Percentiles rank a stretch among this genome's conserved stretches.
These are phyloP conservation scores for Agonopterix heracliana DNA, from an alignment of 2,888 invertebrate genomes.

Conservation along the genomic window DNA sequence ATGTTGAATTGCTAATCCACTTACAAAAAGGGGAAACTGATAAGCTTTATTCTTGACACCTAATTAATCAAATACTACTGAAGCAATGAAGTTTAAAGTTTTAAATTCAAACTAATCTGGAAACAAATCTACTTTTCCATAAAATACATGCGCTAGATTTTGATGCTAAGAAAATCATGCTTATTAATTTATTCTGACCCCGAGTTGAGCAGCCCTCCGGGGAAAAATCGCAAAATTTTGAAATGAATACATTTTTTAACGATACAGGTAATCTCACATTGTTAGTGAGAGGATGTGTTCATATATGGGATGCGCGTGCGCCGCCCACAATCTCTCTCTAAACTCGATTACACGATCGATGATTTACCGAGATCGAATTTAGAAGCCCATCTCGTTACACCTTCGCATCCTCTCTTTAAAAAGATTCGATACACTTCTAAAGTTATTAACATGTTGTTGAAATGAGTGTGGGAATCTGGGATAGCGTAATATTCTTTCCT, in stretches of 20 bases:
- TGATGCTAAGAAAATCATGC: conserved; percentile 42
- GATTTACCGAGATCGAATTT: conserved; percentile 73
- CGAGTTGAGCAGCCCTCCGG: conserved; percentile 67
- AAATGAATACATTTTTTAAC: conserved; percentile 7
- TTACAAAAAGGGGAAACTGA: conserved; percentile 26
- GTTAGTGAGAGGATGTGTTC: conserved; percentile 62
- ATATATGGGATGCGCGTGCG: conserved; percentile 58
- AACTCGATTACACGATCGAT: conserved; percentile 71
- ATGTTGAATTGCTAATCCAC: conserved; percentile 42
- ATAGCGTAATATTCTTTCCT: background rate
- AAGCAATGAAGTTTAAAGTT: conserved; percentile 24
- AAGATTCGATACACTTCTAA: conserved; percentile 25
- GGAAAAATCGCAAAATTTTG: conserved; percentile 25
- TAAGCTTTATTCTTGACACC: conserved; percentile 36
- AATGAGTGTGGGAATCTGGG: conserved; percentile 36
- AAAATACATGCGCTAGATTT: conserved; percentile 29
- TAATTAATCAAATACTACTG: conserved; percentile 37
- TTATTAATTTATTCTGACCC: conserved; percentile 40
- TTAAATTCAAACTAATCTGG: background rate
- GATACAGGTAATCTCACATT: conserved; percentile 43
- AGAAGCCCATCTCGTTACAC: conserved; percentile 58
- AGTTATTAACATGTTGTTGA: conserved; percentile 1
- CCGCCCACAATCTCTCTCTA: conserved; percentile 69
- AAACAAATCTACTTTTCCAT: conserved; percentile 2
- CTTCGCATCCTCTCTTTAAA: conserved; percentile 46